Base-by-base conservation (phyloP, 2,888 invertebrate genomes). In the Sepiola atlantica region DNA sequence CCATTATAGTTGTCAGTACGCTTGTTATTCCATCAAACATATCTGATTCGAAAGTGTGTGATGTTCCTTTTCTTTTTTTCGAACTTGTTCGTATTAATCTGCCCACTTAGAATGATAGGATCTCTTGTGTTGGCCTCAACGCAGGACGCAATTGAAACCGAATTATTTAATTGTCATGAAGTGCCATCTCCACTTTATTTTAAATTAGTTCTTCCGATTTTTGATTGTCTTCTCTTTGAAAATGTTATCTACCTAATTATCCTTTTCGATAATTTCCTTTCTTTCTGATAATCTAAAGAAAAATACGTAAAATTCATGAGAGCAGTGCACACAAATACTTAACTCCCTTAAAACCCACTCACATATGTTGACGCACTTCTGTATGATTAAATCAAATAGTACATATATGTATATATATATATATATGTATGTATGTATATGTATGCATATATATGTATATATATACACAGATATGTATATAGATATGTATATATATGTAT, bases 401-500 rank as follows among this genome's bases (percentile, higher is more conserved):
- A 45, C 8, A 45, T 45, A 45, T 45, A 45, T 45, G 8, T 45
- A 55, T 55, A 21, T 55, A 55, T 55, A 55, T 90, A 90, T 28
- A 90, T 28, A 90, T 28, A 24, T 28, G 16, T 90, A 90, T 90
- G 14, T 28, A 90, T 90, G 21, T 90, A 90, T 90, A 90, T 90
- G 21, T 90, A 90, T 90, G 21, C 21, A 90, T 90, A 90, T 90
- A 90, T 90, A 90, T 90, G 16, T 90, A 90, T 90, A 90, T 90
- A 90, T 90, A 90, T 90, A 90, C 24, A 90, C 24, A 90, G 10
- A 90, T 90, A 90, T 90, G 21, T 90, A 90, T 35, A 90, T 10
- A 90, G 14, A 90, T 35, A 28, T 28, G 6, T 90, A 90, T 90
- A 90, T 90, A 92, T 92, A 92, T 92, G 32, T 8, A 16, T 55